phyloP scores from a whole-genome alignment of 1,140 invertebrate genomes.

The Akabosia matsudoensis region DNA sequence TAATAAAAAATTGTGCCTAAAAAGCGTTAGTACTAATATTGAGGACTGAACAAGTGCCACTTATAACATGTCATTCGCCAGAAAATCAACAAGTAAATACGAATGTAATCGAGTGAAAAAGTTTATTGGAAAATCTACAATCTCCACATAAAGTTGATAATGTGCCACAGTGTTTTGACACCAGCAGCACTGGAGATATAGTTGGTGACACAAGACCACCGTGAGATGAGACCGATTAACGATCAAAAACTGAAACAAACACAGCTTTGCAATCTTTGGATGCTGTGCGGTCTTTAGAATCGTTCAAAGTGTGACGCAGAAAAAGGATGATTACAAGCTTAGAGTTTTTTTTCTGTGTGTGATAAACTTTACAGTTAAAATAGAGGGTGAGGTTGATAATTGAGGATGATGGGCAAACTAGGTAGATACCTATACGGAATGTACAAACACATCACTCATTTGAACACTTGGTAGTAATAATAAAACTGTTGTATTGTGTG shows the following conservation, averaged over 20 bases:
- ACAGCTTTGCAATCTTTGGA: not conserved
- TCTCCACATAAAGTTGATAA: not conserved
- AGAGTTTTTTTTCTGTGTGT: too few species aligned
- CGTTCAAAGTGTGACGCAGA: not conserved
- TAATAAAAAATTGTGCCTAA: too few species aligned
- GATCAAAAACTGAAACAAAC: not conserved
- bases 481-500: too few species aligned
- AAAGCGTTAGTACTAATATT: not conserved
- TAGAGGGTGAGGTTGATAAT: not conserved
- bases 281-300: not conserved
- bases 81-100: not conserved
- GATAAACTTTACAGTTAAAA: not conserved
- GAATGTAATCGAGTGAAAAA: not conserved
- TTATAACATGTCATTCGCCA: not conserved
- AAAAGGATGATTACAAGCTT: not conserved
- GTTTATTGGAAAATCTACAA: not conserved
- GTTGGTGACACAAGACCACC: not conserved
- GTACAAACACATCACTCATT: too few species aligned
- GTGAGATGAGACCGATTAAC: not conserved
- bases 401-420: not conserved
- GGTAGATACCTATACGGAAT: not conserved
- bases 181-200: not conserved
- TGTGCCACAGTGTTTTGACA: not conserved
- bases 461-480: too few species aligned
- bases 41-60: not conserved